Evolutionary conservation across 2,797 vertebrate species (phyloP).

Genomic region (Pelobates cultripes): DNA sequence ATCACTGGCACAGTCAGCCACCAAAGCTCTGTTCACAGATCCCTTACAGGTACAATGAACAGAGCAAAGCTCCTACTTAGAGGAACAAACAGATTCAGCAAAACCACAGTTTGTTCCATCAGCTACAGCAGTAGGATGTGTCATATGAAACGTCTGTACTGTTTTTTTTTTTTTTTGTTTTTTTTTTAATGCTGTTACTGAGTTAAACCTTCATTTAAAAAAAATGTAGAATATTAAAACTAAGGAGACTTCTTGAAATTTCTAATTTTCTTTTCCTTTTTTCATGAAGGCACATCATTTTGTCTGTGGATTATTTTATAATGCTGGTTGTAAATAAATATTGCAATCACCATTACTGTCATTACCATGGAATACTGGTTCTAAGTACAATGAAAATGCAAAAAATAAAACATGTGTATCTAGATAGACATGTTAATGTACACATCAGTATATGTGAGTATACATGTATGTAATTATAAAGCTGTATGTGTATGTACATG

Average conservation of each 20-base stretch:
- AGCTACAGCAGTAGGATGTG: neutral
- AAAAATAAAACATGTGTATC: too few relatives aligned
- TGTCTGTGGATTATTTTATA: too few relatives aligned
- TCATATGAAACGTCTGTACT: neutral
- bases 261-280: too few relatives aligned
- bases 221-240: neutral
- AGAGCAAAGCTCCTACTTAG: conserved; percentile 5
- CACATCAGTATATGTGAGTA: too few relatives aligned
- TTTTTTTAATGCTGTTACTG: neutral
- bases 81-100: conserved; percentile 2
- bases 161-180: neutral
- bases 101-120: conserved; percentile 27
- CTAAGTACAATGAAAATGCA: too few relatives aligned
- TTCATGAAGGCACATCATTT: too few relatives aligned
- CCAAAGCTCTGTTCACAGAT: neutral
- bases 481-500: too few relatives aligned
- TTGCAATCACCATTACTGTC: too few relatives aligned
- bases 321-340: too few relatives aligned
- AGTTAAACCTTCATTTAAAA: neutral
- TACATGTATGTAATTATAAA: too few relatives aligned
- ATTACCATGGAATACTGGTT: too few relatives aligned
- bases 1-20: conserved; percentile 6
- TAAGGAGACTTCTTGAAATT: neutral
- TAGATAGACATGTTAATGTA: too few relatives aligned
- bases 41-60: conserved; percentile 21